A percentile compares a stretch with the other conserved stretches of the same genome.
Conservation (phyloP, 2,797 vertebrate species). For the Tinamus major region DNA sequence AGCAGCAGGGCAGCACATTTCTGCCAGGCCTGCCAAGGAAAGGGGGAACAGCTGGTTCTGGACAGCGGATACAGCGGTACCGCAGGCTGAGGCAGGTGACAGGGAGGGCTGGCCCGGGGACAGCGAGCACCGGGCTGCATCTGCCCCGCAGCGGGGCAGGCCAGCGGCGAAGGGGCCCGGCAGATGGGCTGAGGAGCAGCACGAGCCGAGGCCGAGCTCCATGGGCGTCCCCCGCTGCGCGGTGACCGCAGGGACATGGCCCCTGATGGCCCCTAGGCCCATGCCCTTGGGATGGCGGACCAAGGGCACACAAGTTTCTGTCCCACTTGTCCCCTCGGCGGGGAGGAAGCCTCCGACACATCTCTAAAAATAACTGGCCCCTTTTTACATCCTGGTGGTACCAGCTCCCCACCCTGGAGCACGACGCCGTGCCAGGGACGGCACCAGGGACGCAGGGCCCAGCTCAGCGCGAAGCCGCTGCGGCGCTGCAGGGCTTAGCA, state of each 20-base stretch:
- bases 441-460: too few species aligned
- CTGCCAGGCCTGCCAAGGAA: not conserved
- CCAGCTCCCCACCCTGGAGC: too few species aligned
- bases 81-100: not conserved
- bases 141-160: not conserved
- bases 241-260: rapidly evolving
- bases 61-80: not conserved
- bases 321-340: not conserved
- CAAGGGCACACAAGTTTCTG: slow-evolving; percentile 62
- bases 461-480: too few species aligned
- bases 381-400: not conserved
- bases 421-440: too few species aligned
- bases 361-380: slow-evolving; percentile 52
- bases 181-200: not conserved
- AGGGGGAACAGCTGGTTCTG: not conserved
- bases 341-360: not conserved
- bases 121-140: not conserved
- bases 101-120: not conserved
- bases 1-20: not conserved
- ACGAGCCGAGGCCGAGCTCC: not conserved
- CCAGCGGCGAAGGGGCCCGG: not conserved
- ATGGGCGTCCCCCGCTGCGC: rapidly evolving
- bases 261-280: not conserved
- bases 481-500: too few species aligned
- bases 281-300: slow-evolving; percentile 33